Evolutionary conservation across 2,797 vertebrate genomes (phyloP).

Genomic region (Echiichthys vipera): DNA sequence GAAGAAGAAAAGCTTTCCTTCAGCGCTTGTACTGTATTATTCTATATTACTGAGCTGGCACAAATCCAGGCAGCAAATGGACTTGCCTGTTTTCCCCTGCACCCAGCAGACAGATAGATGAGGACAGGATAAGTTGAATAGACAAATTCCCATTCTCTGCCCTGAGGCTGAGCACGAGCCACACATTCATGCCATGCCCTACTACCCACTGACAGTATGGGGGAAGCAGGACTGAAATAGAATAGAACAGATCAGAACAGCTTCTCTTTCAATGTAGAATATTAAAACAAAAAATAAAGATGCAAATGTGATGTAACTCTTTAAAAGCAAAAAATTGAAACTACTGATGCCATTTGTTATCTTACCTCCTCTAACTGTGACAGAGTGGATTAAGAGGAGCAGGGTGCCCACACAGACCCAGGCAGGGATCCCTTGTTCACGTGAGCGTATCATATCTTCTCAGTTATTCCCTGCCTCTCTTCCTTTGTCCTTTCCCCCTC

Average conservation of each 20-base stretch:
- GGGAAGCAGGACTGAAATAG: conserved; percentile 62
- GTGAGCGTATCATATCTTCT: conserved; percentile 77
- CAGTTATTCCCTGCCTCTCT: conserved; percentile 58
- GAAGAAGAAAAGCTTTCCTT: conserved; percentile 26
- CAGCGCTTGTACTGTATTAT: conserved; percentile 17
- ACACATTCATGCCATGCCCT: conserved; percentile 66
- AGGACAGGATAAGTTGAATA: conserved; percentile 66
- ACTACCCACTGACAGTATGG: conserved; percentile 54
- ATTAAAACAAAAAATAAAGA: background rate
- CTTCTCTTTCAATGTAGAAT: conserved; percentile 22
- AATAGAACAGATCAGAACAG: conserved; percentile 56
- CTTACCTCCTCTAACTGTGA: conserved; percentile 84
- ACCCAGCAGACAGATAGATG: conserved; percentile 63
- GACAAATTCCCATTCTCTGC: conserved; percentile 64
- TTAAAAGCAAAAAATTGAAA: conserved; percentile 27
- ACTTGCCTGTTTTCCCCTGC: conserved; percentile 61
- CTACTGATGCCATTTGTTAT: conserved; percentile 18
- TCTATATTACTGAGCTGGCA: conserved; percentile 48
- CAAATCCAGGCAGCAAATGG: conserved; percentile 67
- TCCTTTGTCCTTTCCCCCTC: conserved; percentile 54
- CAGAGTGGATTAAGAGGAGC: conserved; percentile 71
- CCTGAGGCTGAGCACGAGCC: conserved; percentile 63
- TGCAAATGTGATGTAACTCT: conserved; percentile 33
- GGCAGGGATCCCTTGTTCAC: conserved; percentile 67
- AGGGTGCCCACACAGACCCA: conserved; percentile 72